Conservation (phyloP, 2,797 vertebrate genomes). For the Enoplosus armatus region DNA sequence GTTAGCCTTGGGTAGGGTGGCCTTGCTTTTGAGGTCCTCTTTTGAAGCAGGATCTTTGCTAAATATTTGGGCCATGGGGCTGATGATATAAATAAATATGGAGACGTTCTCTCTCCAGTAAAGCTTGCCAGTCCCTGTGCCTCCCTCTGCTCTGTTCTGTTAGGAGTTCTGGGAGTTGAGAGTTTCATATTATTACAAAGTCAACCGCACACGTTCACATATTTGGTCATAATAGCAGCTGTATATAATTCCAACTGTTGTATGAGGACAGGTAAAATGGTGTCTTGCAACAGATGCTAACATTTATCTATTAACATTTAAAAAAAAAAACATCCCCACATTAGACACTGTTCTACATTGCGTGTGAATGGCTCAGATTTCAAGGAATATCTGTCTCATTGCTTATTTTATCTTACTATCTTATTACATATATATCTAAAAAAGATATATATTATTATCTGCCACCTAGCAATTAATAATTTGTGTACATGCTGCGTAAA, state of each 20-base stretch:
- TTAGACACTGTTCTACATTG: neutral
- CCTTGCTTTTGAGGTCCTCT: constrained; percentile 45
- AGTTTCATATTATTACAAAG: constrained; percentile 11
- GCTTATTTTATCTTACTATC: too few relatives aligned
- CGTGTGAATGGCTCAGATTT: neutral
- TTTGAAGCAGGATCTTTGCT: constrained; percentile 57
- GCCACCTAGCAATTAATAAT: too few relatives aligned
- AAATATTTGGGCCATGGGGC: constrained; percentile 65
- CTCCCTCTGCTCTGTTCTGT: constrained; percentile 31
- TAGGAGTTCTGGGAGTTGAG: constrained; percentile 27
- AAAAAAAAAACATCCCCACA: neutral
- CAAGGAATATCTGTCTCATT: neutral
- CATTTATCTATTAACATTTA: neutral
- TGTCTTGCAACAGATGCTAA: neutral
- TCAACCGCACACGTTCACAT: neutral
- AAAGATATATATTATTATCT: too few relatives aligned
- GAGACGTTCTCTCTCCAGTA: constrained; percentile 33
- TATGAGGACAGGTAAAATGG: neutral
- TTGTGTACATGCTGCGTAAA: too few relatives aligned
- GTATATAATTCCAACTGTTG: neutral
- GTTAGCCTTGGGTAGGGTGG: constrained; percentile 22
- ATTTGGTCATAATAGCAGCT: neutral
- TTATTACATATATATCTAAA: too few relatives aligned
- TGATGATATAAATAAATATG: constrained; percentile 67
- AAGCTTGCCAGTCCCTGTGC: constrained; percentile 43